These are phyloP conservation scores for Rhea americana DNA, from an alignment of 2,113 vertebrate genomes.

Conservation along the genomic window DNA sequence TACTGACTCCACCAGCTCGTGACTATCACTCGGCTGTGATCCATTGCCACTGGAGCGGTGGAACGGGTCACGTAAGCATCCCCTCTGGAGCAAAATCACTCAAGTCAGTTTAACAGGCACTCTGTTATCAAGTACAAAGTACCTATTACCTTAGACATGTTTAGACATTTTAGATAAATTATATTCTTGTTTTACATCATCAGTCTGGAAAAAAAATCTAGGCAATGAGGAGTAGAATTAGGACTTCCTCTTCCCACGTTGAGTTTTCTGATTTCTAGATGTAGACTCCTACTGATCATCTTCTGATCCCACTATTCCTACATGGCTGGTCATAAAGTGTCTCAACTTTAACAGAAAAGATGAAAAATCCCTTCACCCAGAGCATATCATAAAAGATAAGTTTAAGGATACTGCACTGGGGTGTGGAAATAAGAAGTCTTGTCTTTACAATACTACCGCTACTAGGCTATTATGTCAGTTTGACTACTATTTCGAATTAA, in stretches of 20 bases:
- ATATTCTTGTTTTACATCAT: background rate
- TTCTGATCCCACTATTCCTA: background rate
- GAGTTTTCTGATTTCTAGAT: background rate
- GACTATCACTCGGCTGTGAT: accelerated
- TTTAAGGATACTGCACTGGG: background rate
- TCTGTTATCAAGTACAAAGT: background rate
- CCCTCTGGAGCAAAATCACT: background rate
- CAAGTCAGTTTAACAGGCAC: background rate
- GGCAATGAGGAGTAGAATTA: background rate
- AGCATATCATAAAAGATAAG: background rate
- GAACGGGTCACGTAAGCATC: accelerated
- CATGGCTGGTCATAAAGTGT: background rate
- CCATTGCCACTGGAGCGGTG: background rate
- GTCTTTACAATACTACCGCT: background rate
- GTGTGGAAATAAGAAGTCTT: background rate
- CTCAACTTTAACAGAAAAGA: background rate
- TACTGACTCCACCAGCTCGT: background rate
- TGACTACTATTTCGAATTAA: background rate
- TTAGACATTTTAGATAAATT: background rate
- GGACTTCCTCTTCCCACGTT: background rate
- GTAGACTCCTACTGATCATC: background rate
- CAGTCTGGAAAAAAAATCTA: background rate
- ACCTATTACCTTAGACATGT: background rate
- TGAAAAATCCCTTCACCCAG: background rate
- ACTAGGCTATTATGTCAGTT: background rate